Conservation (phyloP, 1,140 invertebrate species). For the Paralvinella palmiformis region DNA sequence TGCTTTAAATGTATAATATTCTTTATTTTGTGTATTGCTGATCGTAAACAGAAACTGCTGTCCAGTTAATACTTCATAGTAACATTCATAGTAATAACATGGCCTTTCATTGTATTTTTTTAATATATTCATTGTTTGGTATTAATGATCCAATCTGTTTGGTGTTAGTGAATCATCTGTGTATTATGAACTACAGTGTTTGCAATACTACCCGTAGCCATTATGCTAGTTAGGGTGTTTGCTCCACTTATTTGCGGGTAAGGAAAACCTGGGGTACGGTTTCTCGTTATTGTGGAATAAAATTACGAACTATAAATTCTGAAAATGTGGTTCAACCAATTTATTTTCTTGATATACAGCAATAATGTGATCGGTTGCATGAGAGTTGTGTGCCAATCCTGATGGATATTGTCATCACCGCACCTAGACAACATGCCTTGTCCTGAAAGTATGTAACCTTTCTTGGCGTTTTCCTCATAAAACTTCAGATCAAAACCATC, state of each 20-base stretch:
- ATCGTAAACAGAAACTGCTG: no score
- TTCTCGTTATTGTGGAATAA: neutral
- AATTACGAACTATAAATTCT: neutral
- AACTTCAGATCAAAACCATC: slow-evolving; percentile 89
- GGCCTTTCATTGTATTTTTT: no score
- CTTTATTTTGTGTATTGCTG: no score
- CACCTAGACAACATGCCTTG: no score
- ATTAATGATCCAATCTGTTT: slow-evolving; percentile 89
- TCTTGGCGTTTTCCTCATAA: neutral
- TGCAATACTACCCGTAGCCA: slow-evolving; percentile 85
- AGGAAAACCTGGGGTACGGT: slow-evolving; percentile 88
- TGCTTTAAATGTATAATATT: no score
- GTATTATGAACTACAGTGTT: slow-evolving; percentile 88
- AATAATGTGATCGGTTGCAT: no score
- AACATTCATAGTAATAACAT: no score
- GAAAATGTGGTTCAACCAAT: no score
- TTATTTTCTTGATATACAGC: no score
- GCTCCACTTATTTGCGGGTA: slow-evolving; percentile 98
- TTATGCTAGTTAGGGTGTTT: slow-evolving; percentile 92
- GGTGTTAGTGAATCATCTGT: slow-evolving; percentile 66
- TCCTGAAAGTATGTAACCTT: neutral
- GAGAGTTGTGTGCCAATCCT: neutral
- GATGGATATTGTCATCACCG: neutral
- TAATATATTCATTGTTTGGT: slow-evolving; percentile 65
- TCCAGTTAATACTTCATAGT: no score